Evolutionary conservation across 2,888 invertebrate species (phyloP).

Genomic region (Agrenia bidenticulata): DNA sequence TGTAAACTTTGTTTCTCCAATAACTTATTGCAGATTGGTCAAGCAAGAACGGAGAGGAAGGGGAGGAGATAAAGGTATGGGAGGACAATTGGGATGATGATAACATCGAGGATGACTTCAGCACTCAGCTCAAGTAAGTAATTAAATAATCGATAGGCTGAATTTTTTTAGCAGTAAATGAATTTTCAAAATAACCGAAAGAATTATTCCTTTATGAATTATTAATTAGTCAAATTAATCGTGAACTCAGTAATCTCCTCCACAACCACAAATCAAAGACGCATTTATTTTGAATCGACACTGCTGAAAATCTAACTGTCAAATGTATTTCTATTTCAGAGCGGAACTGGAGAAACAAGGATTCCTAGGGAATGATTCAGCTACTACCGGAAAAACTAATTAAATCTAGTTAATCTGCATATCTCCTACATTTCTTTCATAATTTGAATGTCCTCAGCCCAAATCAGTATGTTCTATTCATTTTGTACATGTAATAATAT

Average conservation of each 20-base stretch:
- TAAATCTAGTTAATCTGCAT: background rate
- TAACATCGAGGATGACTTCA: constrained; percentile 97
- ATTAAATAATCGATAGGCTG: background rate
- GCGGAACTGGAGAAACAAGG: constrained; percentile 53
- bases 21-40: constrained; percentile 58
- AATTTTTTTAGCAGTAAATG: constrained; percentile 7
- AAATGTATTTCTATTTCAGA: constrained; percentile 34
- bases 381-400: constrained; percentile 27
- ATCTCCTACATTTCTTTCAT: no score
- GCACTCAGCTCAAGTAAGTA: constrained; percentile 80
- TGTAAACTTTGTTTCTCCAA: background rate
- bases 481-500: no score
- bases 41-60: constrained; percentile 71
- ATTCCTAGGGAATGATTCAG: constrained; percentile 34
- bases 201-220: constrained; percentile 14
- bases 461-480: no score
- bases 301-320: no score
- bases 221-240: background rate
- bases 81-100: constrained; percentile 99
- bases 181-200: background rate
- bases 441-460: background rate
- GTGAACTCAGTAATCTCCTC: background rate
- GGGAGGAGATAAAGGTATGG: constrained; percentile 96
- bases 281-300: no score
- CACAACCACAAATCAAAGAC: no score